Evolutionary conservation across 2,797 vertebrate genomes (phyloP).

Genomic region (Semaprochilodus insignis): DNA sequence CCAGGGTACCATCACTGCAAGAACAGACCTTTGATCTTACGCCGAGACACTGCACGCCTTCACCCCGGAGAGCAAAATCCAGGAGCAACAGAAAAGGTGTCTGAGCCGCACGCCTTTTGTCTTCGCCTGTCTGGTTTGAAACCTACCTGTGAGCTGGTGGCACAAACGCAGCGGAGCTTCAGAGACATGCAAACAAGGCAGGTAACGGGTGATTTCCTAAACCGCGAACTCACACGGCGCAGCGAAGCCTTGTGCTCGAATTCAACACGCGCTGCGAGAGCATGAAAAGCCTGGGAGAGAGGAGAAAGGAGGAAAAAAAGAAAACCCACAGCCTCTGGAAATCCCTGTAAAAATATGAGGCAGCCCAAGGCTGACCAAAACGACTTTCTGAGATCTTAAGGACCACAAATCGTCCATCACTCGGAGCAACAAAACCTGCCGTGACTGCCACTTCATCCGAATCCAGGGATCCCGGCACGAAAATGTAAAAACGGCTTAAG

Average conservation of each 20-base stretch:
- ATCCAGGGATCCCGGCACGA: conserved; percentile 7
- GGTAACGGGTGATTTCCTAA: conserved; percentile 28
- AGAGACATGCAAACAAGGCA: conserved; percentile 46
- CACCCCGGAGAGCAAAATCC: conserved; percentile 26
- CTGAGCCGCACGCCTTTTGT: conserved; percentile 21
- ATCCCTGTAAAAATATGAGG: conserved; percentile 44
- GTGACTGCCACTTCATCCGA: conserved; percentile 41
- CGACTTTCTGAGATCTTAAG: conserved; percentile 27
- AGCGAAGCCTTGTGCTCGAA: background rate
- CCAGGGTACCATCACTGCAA: conserved; percentile 42
- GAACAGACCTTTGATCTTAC: conserved; percentile 57
- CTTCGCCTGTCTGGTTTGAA: conserved; percentile 35
- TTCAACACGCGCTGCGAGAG: background rate
- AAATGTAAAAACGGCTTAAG: conserved; percentile 27
- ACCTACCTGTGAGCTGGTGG: conserved; percentile 41
- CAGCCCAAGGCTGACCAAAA: conserved; percentile 44
- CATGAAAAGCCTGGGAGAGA: background rate
- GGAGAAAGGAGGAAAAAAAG: too few relatives aligned
- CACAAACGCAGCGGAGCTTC: conserved; percentile 22
- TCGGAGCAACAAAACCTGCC: conserved; percentile 34
- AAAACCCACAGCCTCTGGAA: conserved; percentile 34
- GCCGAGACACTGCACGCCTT: conserved; percentile 38
- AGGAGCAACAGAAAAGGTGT: conserved; percentile 43
- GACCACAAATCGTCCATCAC: conserved; percentile 40
- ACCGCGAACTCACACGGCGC: conserved; percentile 25